Evolutionary conservation across 2,113 vertebrate genomes (phyloP).

Genomic region (Apeltes quadracus): DNA sequence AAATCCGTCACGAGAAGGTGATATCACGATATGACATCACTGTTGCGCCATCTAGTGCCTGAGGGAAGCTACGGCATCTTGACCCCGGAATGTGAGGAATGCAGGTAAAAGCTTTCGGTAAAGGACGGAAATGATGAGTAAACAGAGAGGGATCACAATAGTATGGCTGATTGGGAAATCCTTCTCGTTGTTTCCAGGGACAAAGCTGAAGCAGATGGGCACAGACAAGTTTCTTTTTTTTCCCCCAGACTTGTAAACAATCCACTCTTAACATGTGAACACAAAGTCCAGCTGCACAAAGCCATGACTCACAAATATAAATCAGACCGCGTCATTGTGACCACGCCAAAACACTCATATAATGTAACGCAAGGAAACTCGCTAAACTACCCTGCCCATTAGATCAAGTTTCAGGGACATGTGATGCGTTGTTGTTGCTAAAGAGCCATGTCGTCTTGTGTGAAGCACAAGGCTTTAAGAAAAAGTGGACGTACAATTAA

Average conservation of each 20-base stretch:
- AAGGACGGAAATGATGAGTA: not conserved
- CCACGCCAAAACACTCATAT: not conserved
- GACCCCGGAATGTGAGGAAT: constrained; percentile 52
- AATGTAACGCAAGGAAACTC: not conserved
- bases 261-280: not conserved
- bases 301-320: constrained; percentile 35
- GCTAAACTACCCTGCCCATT: not conserved
- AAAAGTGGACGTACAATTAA: constrained; percentile 38
- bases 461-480: constrained; percentile 10
- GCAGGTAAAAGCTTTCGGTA: constrained; percentile 14
- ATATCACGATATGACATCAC: not conserved
- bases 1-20: not conserved
- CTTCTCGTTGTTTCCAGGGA: constrained; percentile 4
- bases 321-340: constrained; percentile 4
- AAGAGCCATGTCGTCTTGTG: not conserved
- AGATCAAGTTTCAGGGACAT: constrained; percentile 5
- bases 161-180: not conserved
- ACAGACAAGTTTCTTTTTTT: constrained; percentile 15
- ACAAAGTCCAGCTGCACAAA: not conserved
- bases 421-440: not conserved
- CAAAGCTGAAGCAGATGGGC: constrained; percentile 52
- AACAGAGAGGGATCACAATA: constrained; percentile 5
- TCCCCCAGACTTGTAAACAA: not conserved
- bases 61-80: constrained; percentile 12
- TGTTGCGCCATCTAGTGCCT: constrained; percentile 56